Conservation (phyloP, 2,797 vertebrate genomes). For the Chanos chanos region DNA sequence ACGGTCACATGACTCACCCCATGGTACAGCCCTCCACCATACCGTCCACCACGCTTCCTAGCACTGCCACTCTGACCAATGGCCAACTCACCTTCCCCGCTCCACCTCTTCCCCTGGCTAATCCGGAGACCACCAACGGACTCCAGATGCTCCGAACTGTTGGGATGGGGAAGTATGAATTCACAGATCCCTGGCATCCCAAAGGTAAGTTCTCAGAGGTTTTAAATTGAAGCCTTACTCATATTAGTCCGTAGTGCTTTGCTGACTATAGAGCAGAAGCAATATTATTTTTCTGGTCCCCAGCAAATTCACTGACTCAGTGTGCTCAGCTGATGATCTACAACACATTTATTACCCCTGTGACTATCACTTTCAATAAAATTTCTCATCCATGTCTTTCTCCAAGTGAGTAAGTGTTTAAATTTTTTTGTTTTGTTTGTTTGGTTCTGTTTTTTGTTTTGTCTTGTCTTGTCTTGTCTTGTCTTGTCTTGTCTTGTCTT, state of each 20-base stretch:
- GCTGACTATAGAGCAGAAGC: neutral
- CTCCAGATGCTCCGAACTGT: constrained; percentile 95
- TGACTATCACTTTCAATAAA: constrained; percentile 40
- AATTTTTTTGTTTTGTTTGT: constrained; percentile 16
- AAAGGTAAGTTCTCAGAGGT: constrained; percentile 81
- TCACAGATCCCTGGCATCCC: constrained; percentile 96
- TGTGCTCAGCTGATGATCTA: constrained; percentile 28
- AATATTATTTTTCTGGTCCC: neutral
- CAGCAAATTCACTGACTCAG: constrained; percentile 18
- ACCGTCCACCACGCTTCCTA: constrained; percentile 42
- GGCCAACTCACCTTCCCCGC: constrained; percentile 75
- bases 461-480: constrained; percentile 16
- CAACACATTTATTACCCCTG: constrained; percentile 40
- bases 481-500: constrained; percentile 12
- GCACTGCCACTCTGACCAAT: constrained; percentile 71
- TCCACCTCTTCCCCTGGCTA: constrained; percentile 46
- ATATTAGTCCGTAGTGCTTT: neutral
- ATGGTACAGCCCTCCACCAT: constrained; percentile 75
- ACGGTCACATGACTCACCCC: constrained; percentile 79
- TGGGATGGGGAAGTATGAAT: constrained; percentile 96
- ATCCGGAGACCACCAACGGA: constrained; percentile 78
- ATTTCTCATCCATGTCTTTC: constrained; percentile 33
- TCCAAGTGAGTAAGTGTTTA: constrained; percentile 13
- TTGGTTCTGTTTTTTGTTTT: neutral
- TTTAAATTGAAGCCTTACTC: neutral